phyloP scores from a whole-genome alignment of 2,113 vertebrate species.

The Phocoena phocoena region DNA sequence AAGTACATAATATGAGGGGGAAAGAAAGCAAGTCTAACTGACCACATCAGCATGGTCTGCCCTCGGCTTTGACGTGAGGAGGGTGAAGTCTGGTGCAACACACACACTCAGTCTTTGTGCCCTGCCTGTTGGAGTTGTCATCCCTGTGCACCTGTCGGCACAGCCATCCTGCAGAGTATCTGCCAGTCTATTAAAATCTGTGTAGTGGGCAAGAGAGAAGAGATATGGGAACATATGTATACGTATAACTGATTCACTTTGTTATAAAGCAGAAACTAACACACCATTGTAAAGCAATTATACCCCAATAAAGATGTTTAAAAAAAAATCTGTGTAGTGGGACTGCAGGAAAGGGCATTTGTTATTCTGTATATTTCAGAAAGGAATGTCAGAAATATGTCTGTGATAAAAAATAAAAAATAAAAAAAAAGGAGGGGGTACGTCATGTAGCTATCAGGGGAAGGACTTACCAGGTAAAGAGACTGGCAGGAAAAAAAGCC shows the following conservation, averaged over 20 bases:
- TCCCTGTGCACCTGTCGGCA: not conserved
- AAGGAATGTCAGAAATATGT: not conserved
- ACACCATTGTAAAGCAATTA: no score
- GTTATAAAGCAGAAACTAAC: no score
- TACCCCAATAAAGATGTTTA: no score
- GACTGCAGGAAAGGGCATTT: not conserved
- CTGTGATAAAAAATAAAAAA: not conserved
- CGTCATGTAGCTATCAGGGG: not conserved
- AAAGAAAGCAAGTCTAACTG: not conserved
- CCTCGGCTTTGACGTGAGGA: not conserved
- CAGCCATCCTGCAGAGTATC: not conserved
- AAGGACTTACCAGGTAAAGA: not conserved
- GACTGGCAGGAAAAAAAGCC: not conserved
- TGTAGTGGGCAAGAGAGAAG: not conserved
- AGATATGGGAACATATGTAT: no score
- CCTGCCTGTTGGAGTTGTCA: not conserved
- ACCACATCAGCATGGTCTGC: not conserved
- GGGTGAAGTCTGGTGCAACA: not conserved
- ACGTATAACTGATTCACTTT: no score
- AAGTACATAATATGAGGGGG: not conserved
- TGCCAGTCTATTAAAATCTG: not conserved
- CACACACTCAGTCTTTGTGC: not conserved
- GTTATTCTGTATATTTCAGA: not conserved
- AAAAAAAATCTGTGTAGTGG: not conserved
- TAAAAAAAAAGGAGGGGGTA: not conserved